A percentile compares a stretch with the other conserved stretches of the same genome.
Conservation (phyloP, 2,113 vertebrate genomes). For the Pelusios castaneus region DNA sequence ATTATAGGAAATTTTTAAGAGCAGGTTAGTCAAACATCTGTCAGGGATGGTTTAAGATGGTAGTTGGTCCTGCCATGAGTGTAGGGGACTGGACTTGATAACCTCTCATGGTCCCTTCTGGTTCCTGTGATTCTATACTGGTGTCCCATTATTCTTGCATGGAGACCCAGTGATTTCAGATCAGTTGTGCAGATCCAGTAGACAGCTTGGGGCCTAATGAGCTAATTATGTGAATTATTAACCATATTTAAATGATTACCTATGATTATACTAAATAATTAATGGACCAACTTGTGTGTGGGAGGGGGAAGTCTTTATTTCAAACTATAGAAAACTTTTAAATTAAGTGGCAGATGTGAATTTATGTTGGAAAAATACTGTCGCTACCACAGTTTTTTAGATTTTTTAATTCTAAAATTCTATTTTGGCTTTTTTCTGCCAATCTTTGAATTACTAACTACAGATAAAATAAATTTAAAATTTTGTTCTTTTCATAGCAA, state of each 20-base stretch:
- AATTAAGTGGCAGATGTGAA: rapidly evolving
- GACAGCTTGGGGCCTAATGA: not conserved
- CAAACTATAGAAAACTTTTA: not conserved
- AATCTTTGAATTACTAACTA: not conserved
- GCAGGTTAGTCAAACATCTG: no score
- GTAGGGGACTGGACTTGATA: no score
- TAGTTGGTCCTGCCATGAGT: no score
- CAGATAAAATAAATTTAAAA: not conserved
- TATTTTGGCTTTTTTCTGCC: not conserved
- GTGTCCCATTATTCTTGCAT: not conserved
- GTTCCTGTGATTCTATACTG: not conserved
- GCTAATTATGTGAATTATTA: not conserved
- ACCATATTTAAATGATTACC: not conserved
- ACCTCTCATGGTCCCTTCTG: no score
- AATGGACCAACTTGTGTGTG: not conserved
- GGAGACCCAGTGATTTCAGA: not conserved
- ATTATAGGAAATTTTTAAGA: no score
- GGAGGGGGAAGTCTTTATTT: not conserved
- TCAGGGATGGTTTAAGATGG: no score
- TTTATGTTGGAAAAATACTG: not conserved
- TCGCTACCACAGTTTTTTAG: not conserved
- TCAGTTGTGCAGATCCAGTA: not conserved
- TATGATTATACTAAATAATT: not conserved
- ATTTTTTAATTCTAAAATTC: not conserved
- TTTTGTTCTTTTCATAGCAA: not conserved